Percentiles rank a stretch among this genome's conserved stretches.
These are phyloP conservation scores for Oryzias sinensis DNA, from an alignment of 2,797 vertebrate species.

Conservation along the genomic window DNA sequence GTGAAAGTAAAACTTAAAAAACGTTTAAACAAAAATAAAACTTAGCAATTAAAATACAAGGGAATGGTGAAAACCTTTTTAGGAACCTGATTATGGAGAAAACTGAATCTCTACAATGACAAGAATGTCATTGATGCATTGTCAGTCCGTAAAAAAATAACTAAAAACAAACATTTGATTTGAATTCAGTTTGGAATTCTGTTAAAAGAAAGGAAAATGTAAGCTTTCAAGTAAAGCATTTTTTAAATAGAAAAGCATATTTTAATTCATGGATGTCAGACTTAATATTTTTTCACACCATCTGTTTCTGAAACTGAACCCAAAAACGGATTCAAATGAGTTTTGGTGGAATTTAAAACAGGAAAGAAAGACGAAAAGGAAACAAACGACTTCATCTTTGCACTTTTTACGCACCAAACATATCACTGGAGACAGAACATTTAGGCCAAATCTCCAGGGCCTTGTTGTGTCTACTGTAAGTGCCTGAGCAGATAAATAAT, in stretches of 20 bases:
- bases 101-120: background rate
- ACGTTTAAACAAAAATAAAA: background rate
- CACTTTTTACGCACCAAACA: too few relatives aligned
- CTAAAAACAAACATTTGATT: too few relatives aligned
- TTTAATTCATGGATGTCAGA: slow-evolving; percentile 10
- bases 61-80: background rate
- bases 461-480: slow-evolving; percentile 17
- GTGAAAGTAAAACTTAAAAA: background rate
- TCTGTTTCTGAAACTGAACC: background rate
- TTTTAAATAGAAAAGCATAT: background rate
- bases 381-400: too few relatives aligned
- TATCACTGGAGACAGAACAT: background rate
- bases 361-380: too few relatives aligned
- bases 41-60: background rate
- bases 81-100: too few relatives aligned
- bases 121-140: background rate
- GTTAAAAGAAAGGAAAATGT: background rate
- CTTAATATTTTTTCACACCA: slow-evolving; percentile 13
- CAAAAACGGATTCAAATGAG: too few relatives aligned
- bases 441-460: slow-evolving; percentile 12
- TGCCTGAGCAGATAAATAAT: slow-evolving; percentile 21
- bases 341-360: too few relatives aligned
- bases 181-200: too few relatives aligned
- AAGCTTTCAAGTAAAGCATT: too few relatives aligned
- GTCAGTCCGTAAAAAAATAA: slow-evolving; percentile 1